A percentile compares a stretch with the other conserved stretches of the same genome.
phyloP scores from a whole-genome alignment of 2,113 vertebrate genomes.

The Strix aluco region DNA sequence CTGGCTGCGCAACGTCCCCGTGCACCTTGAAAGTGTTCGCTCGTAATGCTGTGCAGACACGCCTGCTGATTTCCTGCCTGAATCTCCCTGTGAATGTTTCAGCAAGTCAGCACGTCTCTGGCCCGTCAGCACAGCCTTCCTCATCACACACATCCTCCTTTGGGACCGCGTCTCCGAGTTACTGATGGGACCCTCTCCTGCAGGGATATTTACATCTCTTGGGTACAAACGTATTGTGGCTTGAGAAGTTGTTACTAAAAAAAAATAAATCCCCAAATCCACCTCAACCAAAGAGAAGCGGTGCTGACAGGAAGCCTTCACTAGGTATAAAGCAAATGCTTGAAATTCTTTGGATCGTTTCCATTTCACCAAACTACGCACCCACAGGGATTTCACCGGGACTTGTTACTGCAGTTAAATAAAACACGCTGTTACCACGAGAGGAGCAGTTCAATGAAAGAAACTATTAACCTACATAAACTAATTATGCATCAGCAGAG shows the following conservation, averaged over 20 bases:
- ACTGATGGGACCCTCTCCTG: not conserved
- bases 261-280: not conserved
- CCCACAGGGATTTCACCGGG: not conserved
- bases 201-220: not conserved
- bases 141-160: not conserved
- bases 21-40: not conserved
- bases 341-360: not conserved
- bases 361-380: not conserved
- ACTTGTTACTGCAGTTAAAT: not conserved
- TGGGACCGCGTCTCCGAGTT: not conserved
- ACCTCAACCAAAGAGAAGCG: not conserved
- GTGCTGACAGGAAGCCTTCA: not conserved
- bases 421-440: not conserved
- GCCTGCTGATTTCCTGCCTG: not conserved
- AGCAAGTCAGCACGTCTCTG: not conserved
- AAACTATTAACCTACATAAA: not conserved
- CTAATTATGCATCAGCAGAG: not conserved
- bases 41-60: not conserved
- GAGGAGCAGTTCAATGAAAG: not conserved
- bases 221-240: not conserved
- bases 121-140: not conserved
- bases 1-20: rapidly evolving
- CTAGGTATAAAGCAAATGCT: not conserved
- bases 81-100: not conserved
- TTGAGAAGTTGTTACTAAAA: not conserved